Evolutionary conservation across 2,113 vertebrate species (phyloP).

Genomic region (Nannobrachium achirus): DNA sequence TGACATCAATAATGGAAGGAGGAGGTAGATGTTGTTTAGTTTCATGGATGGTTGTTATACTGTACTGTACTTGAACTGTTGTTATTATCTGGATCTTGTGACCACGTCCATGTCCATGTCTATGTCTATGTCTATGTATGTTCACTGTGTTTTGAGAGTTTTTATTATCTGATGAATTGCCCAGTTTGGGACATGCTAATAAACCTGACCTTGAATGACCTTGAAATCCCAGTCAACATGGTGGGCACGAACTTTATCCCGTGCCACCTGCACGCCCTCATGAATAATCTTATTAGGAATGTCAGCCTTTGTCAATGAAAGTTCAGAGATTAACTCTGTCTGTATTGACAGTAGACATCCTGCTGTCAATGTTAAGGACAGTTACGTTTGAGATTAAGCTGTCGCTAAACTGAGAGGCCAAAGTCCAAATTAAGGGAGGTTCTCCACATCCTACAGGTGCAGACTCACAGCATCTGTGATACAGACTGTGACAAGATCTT

Average conservation of each 20-base stretch:
- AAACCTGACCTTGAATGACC: too few species aligned
- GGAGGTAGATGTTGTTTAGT: not conserved
- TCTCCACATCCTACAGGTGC: constrained; percentile 41
- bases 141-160: too few species aligned
- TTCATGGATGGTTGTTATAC: constrained; percentile 23
- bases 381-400: constrained; percentile 50
- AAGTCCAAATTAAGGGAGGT: constrained; percentile 39
- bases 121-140: too few species aligned
- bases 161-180: too few species aligned
- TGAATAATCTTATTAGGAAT: not conserved
- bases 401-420: constrained; percentile 34
- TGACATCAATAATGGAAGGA: too few species aligned
- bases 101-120: too few species aligned
- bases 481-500: not conserved
- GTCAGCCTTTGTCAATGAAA: constrained; percentile 10
- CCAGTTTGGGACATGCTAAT: too few species aligned
- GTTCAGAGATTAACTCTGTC: constrained; percentile 18
- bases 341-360: not conserved
- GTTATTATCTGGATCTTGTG: too few species aligned
- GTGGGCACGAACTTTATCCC: too few species aligned
- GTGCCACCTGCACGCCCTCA: too few species aligned
- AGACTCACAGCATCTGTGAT: constrained; percentile 5
- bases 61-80: too few species aligned
- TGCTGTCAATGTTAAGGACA: constrained; percentile 33
- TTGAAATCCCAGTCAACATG: too few species aligned